Evolutionary conservation across 2,797 vertebrate genomes (phyloP).

Genomic region (Xenops minutus): DNA sequence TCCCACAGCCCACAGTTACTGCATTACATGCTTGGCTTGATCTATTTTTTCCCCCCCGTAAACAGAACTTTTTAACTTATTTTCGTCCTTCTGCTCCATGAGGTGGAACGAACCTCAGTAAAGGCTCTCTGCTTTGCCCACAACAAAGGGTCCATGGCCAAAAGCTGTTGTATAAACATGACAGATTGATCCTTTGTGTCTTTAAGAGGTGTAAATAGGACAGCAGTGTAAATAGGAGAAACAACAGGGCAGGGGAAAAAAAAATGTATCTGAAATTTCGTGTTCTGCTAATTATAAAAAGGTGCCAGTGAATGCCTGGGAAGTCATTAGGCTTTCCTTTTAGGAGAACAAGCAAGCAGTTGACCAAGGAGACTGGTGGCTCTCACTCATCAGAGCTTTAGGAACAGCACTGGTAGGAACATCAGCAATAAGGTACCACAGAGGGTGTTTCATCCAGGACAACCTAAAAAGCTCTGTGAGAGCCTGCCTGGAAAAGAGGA

Average conservation of each 20-base stretch:
- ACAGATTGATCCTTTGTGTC: neutral
- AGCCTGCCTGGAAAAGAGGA: neutral
- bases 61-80: neutral
- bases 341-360: neutral
- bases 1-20: neutral
- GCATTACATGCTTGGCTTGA: neutral
- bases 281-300: neutral
- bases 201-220: neutral
- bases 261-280: accelerated
- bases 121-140: neutral
- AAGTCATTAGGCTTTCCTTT: neutral
- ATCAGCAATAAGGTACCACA: neutral
- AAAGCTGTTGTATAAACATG: neutral
- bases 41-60: neutral
- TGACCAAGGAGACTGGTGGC: neutral
- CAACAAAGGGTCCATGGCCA: neutral
- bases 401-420: neutral
- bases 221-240: neutral
- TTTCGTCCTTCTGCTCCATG: neutral
- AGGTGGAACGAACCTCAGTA: neutral
- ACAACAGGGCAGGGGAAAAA: neutral
- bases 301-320: neutral
- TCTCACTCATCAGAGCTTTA: neutral
- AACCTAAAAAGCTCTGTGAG: neutral
- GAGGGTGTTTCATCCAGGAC: neutral